These are phyloP conservation scores for Alca torda DNA, from an alignment of 2,797 vertebrate genomes.

Conservation along the genomic window DNA sequence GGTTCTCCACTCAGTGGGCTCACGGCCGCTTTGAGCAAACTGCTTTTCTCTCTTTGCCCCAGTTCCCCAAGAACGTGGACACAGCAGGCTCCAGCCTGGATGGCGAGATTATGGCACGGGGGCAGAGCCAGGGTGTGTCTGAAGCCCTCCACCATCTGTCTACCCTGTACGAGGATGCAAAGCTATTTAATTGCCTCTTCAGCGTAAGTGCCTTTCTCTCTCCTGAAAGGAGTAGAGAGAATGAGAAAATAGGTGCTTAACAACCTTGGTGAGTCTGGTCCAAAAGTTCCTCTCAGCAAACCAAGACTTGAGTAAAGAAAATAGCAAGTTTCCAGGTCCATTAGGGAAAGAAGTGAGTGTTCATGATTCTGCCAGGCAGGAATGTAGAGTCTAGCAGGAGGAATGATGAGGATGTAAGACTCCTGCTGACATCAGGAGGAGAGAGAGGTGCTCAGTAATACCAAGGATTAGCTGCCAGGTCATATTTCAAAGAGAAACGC, in stretches of 20 bases:
- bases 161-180: neutral
- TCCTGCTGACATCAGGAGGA: neutral
- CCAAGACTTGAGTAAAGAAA: neutral
- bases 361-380: neutral
- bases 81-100: neutral
- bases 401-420: neutral
- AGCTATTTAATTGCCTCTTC: neutral
- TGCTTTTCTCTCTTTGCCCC: neutral
- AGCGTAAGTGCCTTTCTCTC: neutral
- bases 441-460: neutral
- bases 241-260: neutral
- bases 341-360: neutral
- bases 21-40: neutral
- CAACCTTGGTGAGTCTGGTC: neutral
- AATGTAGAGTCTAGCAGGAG: neutral
- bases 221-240: neutral
- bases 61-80: accelerated
- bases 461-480: constrained; percentile 2
- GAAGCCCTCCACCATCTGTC: neutral
- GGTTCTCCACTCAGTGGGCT: neutral
- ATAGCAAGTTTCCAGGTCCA: neutral
- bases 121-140: neutral
- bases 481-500: neutral
- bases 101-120: neutral
- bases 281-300: neutral